Evolutionary conservation across 2,888 invertebrate species (phyloP), one percentile per base, ranked within the genome.

Genomic region (Agrotis ipsilon): DNA sequence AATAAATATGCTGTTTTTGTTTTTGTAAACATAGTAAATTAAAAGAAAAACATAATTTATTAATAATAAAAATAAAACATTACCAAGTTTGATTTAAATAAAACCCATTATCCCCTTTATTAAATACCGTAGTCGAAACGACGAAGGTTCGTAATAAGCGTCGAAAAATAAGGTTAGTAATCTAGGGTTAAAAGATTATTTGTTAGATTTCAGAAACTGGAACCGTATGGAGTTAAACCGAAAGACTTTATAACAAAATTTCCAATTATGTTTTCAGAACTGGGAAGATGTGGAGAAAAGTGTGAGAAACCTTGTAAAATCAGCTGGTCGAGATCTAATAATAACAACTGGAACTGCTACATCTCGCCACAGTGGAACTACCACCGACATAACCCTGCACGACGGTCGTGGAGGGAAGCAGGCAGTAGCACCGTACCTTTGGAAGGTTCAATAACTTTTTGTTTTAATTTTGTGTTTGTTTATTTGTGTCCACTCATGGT

Each of bases 251-350:
- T 27, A 7, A 52, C 7, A 9, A 39, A 27, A 51, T 5, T 11
- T 27, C 1, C 0, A 1, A 3, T 18, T 2, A 48, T 61, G 7
- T 52, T 14, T 45, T 49, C 54, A 94, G 94, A 92, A 94, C 72
- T 93, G 93, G 93, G 85, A 91, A 7, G 86, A 88, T 6, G 51
- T 93, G 1, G 93, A 93, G 65, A 55, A 69, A 3, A 86, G 86
- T 39, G 81, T 94, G 4, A 87, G 93, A 62, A 57, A 60, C 0
- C 75, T 93, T 24, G 88, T 81, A 3, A 86, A 78, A 43, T 64
- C 62, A 0, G 63, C 86, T 3, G 78, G 79, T 4, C 69, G 81
- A 5, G 72, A 83, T 6, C 57, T 93, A 9, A 54, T 67, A 0
- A 81, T 93, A 7, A 88, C 85, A 82, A 93, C 92, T 1, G 94